A percentile compares a stretch with the other conserved stretches of the same genome.
These are phyloP conservation scores for Pelodytes ibericus DNA, from an alignment of 2,797 vertebrate species.

Conservation along the genomic window DNA sequence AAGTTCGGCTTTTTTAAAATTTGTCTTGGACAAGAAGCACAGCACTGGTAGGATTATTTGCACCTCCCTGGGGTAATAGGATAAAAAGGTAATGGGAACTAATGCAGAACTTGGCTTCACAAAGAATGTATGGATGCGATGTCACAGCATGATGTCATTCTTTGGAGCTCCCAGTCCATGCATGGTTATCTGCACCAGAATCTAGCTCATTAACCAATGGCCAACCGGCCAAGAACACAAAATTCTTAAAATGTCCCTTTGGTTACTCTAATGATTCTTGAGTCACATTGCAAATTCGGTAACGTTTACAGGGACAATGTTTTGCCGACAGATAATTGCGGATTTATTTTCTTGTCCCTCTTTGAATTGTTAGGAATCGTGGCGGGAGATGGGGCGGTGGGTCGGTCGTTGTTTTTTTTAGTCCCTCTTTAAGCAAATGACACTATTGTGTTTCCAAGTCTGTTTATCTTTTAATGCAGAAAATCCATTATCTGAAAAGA, in stretches of 20 bases:
- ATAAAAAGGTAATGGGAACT: too few relatives aligned
- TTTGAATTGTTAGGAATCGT: background rate
- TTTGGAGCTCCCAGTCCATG: too few relatives aligned
- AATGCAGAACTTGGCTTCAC: too few relatives aligned
- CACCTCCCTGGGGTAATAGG: too few relatives aligned
- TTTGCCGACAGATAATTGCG: background rate
- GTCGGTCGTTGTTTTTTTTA: background rate
- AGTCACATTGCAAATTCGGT: background rate
- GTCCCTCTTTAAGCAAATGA: background rate
- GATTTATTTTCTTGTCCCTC: background rate
- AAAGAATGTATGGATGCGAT: too few relatives aligned
- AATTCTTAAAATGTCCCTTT: background rate
- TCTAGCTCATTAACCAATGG: too few relatives aligned
- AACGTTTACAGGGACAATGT: background rate
- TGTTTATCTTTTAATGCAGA: background rate
- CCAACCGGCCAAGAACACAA: conserved; percentile 2
- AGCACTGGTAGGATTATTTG: too few relatives aligned
- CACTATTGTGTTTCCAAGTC: background rate
- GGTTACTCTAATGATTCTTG: background rate
- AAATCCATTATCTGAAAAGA: background rate
- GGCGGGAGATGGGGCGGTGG: background rate
- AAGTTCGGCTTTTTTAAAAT: background rate
- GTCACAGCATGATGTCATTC: too few relatives aligned
- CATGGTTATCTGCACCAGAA: too few relatives aligned
- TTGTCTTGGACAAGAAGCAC: background rate